These are phyloP conservation scores for Acipenser transmontanus DNA, from an alignment of 2,797 vertebrate species.

Conservation along the genomic window DNA sequence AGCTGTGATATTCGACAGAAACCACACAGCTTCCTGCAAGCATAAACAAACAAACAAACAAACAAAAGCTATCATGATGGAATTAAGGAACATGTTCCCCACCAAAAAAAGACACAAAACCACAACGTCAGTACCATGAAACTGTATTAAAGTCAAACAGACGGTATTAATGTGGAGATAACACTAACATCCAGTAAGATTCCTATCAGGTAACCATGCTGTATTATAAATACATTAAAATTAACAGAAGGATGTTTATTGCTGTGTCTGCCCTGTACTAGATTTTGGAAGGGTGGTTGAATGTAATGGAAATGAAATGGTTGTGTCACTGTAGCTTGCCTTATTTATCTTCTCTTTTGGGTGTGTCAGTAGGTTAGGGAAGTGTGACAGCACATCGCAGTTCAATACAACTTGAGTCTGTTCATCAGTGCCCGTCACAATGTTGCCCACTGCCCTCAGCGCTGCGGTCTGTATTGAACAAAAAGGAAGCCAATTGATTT, in stretches of 20 bases:
- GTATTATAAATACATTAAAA: too few relatives aligned
- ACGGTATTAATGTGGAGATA: too few relatives aligned
- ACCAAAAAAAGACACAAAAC: too few relatives aligned
- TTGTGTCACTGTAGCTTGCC: constrained; percentile 48
- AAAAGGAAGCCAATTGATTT: constrained; percentile 22
- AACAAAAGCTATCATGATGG: constrained; percentile 21
- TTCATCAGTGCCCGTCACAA: constrained; percentile 96
- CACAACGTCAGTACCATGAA: too few relatives aligned
- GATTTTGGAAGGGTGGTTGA: too few relatives aligned
- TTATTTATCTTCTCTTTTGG: constrained; percentile 99
- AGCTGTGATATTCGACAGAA: constrained; percentile 98
- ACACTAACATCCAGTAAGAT: too few relatives aligned
- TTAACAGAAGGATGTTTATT: too few relatives aligned
- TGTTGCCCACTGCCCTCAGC: constrained; percentile 95
- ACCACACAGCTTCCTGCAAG: constrained; percentile 93
- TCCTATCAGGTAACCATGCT: too few relatives aligned
- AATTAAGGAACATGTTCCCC: background rate
- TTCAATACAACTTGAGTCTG: constrained; percentile 98
- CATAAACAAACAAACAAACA: constrained; percentile 14
- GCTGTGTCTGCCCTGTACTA: too few relatives aligned
- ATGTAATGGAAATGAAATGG: too few relatives aligned
- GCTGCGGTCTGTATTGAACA: constrained; percentile 77
- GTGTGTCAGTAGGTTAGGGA: constrained; percentile 92
- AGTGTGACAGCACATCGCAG: constrained; percentile 94
- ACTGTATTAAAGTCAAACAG: too few relatives aligned